These are phyloP conservation scores for Urocynchramus pylzowi DNA, from an alignment of 2,113 vertebrate genomes.

Conservation along the genomic window DNA sequence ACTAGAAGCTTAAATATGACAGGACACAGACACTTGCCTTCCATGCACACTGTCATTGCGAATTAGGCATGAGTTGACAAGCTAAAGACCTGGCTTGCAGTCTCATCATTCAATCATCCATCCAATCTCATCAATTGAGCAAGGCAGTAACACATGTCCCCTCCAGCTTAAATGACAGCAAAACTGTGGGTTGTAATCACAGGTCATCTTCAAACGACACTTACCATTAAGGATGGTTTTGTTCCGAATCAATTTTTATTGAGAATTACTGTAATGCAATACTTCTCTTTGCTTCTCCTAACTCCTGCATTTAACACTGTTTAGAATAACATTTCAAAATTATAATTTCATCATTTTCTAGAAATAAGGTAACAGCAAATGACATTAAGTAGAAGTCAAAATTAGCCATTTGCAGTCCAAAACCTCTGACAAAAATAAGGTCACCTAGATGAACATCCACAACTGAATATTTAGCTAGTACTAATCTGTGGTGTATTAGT, in stretches of 20 bases:
- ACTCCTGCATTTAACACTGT: neutral
- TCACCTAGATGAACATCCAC: neutral
- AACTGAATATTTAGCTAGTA: neutral
- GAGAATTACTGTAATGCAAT: neutral
- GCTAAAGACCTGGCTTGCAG: conserved; percentile 64
- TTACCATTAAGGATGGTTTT: conserved; percentile 49
- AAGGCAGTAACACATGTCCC: conserved; percentile 68
- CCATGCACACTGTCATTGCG: conserved; percentile 46
- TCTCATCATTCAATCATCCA: conserved; percentile 70
- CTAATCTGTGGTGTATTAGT: neutral
- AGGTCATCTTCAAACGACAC: conserved; percentile 63
- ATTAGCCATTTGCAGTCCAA: neutral
- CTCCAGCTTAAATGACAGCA: conserved; percentile 65
- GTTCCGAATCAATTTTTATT: conserved; percentile 2
- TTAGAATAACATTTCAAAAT: neutral
- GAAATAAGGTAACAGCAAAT: neutral
- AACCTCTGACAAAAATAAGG: neutral
- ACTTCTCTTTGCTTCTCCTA: neutral
- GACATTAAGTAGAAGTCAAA: neutral
- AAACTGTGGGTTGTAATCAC: conserved; percentile 62
- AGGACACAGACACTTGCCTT: conserved; percentile 51
- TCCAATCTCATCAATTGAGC: conserved; percentile 65
- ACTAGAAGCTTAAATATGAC: conserved; percentile 46
- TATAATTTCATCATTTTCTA: neutral
- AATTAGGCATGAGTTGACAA: conserved; percentile 60